Evolutionary conservation across 2,888 invertebrate genomes (phyloP), one percentile per base, ranked within the genome.

Genomic region (Hybos culiciformis): DNA sequence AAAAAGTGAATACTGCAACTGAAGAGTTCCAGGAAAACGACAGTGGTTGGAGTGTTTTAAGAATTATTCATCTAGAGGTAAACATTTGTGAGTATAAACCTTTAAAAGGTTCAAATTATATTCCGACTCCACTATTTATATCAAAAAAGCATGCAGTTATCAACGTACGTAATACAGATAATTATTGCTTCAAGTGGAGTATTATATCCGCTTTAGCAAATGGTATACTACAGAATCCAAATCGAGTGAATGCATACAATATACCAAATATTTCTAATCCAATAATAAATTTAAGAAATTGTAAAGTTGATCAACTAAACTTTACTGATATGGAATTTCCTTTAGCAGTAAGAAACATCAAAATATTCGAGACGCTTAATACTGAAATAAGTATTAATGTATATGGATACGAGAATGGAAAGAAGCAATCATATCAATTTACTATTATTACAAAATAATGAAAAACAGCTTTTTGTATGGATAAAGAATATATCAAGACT

Each of bases 21-120:
- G 52, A 54, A 39, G 52, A 53, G 37, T 56, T 54, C 42, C 49
- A 53, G 38, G 51, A 54, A 18, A 43, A 45, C 3, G 49, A 50
- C 15, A 49, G 45, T 18, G 53, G 53, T 2, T 54, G 52, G 53
- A 38, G 50, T 2, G 39, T 55, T n/a, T 19, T 32, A 21, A 31
- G 23, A 32, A 17, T 40, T 32, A 20, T 24, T 19, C 33, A 18
- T 39, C 37, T 56, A 15, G 40, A 40, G 32, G 15, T 32, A 2
- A 32, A 40, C n/a, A 32, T 40, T 14, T 32, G 32, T 32, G 11
- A 15, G 40, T 7, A 38, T 54, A 1, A 48, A 54, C 32, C 43
- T 51, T 5, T 49, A 49, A 53, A 47, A 42, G 3, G 39, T 12
- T 31, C 39, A 19, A n/a, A 29, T 19, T 39, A 31, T 39, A 11